Conservation (phyloP, 2,113 vertebrate species). For the Serilophus lunatus region DNA sequence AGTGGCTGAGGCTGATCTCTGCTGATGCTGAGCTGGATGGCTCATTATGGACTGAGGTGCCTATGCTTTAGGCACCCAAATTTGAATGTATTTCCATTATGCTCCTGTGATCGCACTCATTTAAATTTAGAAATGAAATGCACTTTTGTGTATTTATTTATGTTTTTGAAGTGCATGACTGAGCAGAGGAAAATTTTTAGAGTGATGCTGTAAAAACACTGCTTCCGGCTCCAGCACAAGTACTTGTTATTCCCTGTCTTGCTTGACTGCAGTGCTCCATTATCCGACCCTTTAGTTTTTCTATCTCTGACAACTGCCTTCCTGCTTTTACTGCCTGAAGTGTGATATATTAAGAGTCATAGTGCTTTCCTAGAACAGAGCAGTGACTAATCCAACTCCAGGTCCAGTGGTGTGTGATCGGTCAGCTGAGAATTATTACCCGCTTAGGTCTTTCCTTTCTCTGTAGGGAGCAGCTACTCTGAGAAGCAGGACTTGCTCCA, state of each 20-base stretch:
- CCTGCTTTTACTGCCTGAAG: conserved; percentile 8
- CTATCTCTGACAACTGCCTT: not conserved
- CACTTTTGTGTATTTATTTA: not conserved
- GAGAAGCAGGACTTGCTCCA: not conserved
- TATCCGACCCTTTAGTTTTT: not conserved
- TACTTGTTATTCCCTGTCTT: not conserved
- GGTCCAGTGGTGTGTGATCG: not conserved
- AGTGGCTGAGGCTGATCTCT: not conserved
- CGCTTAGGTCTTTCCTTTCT: not conserved
- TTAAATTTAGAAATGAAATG: not conserved
- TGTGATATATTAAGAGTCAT: conserved; percentile 13
- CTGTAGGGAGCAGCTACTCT: not conserved
- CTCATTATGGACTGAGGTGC: not conserved
- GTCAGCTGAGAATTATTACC: conserved; percentile 46
- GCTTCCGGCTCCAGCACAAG: not conserved
- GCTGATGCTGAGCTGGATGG: not conserved
- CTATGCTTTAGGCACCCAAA: not conserved
- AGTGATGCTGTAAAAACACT: not conserved
- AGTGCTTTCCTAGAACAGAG: conserved; percentile 42
- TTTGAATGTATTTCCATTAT: not conserved
- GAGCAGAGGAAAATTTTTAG: not conserved
- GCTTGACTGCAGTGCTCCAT: not conserved
- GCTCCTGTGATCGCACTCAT: not conserved
- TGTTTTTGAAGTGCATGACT: not conserved
- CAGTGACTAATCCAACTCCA: conserved; percentile 21